phyloP scores from a whole-genome alignment of 2,888 invertebrate species.

The Drosophila subsilvestris region DNA sequence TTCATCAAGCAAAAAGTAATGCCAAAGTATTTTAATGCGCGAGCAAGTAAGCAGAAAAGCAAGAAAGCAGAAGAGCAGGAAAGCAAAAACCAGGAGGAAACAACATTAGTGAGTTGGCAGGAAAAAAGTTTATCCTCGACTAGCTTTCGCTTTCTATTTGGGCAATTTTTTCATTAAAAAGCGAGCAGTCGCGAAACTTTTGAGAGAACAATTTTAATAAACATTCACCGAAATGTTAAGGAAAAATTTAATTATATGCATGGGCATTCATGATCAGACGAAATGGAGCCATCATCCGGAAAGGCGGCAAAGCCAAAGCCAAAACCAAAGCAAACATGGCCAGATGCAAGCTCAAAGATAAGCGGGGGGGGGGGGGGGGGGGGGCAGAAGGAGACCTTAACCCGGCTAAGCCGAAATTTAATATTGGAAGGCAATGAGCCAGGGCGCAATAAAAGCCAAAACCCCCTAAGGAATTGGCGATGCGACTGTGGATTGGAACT shows the following conservation, averaged over 20 bases:
- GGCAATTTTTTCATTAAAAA: constrained; percentile 59
- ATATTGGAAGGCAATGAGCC: constrained; percentile 79
- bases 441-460: constrained; percentile 72
- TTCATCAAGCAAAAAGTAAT: constrained; percentile 41
- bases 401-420: constrained; percentile 73
- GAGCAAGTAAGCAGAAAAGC: constrained; percentile 13
- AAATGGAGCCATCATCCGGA: constrained; percentile 72
- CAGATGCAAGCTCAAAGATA: constrained; percentile 71
- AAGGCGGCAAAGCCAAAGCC: constrained; percentile 54
- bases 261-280: constrained; percentile 67
- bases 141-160: constrained; percentile 45
- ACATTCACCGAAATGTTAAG: constrained; percentile 59
- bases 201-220: constrained; percentile 70
- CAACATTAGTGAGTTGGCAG: constrained; percentile 63
- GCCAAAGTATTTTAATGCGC: constrained; percentile 66
- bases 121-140: constrained; percentile 60
- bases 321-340: constrained; percentile 64
- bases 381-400: constrained; percentile 56
- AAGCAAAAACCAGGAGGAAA: constrained; percentile 11
- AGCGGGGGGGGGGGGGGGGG: constrained; percentile 24
- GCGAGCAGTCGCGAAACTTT: constrained; percentile 45
- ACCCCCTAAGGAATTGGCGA: constrained; percentile 47
- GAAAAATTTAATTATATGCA: constrained; percentile 77
- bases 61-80: constrained; percentile 8
- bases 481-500: constrained; percentile 7